Base-by-base conservation (phyloP, 2,113 vertebrate genomes). In the Petrocephalus microphthalmus region DNA sequence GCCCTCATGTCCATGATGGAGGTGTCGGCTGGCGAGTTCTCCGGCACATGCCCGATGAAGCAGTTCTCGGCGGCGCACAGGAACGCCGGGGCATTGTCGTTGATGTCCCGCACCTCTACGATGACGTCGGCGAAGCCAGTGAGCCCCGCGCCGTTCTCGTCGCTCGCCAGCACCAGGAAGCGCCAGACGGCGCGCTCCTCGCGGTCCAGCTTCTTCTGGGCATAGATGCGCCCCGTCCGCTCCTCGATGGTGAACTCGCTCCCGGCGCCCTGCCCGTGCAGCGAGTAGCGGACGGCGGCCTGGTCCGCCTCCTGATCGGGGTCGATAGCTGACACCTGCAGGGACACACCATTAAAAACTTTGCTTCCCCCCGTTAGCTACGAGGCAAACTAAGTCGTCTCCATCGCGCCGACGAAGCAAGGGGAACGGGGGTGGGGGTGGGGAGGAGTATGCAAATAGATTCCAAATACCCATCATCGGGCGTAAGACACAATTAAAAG, bases 91-190 rank as follows among this genome's bases (percentile, higher is more conserved):
- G 94, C 90, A 0, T 98, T 97, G 93, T 98, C 97, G 0, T 98
- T 98, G 86, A 96, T 91, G 1, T 98, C 97, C 29, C 87, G 92
- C 89, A 97, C 96, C 11, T 97, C 95, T 85, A 98, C 91, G 53
- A 97, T 92, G 49, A 97, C 97, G 1, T 98, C 97, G n/a, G 97
- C 96, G 56, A 98, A 97, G 37, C 97, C 97, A 0, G 97, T 97
- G 60, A 97, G 93, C 0, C 97, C 97, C 0, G 96, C 94, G 0
- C 97, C 97, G 0, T 91, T 95, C 82, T 97, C 97, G 53, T 97
- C 97, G 0, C 97, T 97, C 7, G 96, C 97, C 1, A 97, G 95
- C 11, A 97, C 96, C 0, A 97, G 96, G 60, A 97, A 97, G 20
- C 93, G 94, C 97, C 97, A 98, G 0, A 88, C 89, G 0, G 95